Evolutionary conservation across 2,797 vertebrate species (phyloP).

Genomic region (Muscicapa comitata): DNA sequence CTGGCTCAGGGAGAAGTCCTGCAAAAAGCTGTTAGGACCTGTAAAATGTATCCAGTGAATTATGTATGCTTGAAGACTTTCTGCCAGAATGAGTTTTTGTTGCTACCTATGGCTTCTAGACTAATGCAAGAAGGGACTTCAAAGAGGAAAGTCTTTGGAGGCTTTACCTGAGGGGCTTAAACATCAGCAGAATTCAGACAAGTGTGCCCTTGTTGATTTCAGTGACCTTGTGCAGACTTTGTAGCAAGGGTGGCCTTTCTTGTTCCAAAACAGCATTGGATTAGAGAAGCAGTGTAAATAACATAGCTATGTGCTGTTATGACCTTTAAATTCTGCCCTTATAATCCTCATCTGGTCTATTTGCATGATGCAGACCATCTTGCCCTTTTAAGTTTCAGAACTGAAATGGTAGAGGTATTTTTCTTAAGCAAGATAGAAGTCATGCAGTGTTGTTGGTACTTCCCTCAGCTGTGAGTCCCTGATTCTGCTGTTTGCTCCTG

Average conservation of each 20-base stretch:
- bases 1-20: background rate
- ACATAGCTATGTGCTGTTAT: background rate
- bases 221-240: background rate
- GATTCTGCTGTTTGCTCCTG: background rate
- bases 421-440: background rate
- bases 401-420: background rate
- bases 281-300: background rate
- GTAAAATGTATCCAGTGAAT: background rate
- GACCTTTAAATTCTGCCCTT: background rate
- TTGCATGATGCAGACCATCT: background rate
- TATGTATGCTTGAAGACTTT: background rate
- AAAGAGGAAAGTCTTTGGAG: background rate
- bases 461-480: background rate
- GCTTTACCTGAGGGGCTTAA: background rate
- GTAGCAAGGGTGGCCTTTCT: background rate
- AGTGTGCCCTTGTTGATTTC: background rate
- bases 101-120: background rate
- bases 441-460: background rate
- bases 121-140: background rate
- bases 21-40: background rate
- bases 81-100: background rate
- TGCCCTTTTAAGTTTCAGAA: background rate
- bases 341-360: accelerated
- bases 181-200: background rate
- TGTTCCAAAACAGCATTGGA: background rate